Conservation (phyloP, 2,888 invertebrate species). For the Troides aeacus region DNA sequence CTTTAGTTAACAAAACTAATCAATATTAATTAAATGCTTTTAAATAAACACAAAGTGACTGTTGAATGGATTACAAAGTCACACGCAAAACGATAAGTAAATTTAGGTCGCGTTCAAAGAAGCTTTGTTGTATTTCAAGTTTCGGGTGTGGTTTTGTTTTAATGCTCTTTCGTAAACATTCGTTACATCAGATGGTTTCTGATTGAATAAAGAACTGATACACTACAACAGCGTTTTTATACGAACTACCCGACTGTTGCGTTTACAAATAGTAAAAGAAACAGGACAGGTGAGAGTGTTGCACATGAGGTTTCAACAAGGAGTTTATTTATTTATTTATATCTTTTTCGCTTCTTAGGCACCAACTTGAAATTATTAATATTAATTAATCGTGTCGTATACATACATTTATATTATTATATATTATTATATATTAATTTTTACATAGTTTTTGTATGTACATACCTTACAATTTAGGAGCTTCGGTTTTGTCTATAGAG, state of each 20-base stretch:
- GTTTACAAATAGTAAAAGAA: background rate
- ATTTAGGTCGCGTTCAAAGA: slow-evolving; percentile 30
- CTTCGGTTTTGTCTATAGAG: no score
- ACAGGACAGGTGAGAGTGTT: background rate
- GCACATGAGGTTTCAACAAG: no score
- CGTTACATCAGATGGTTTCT: background rate
- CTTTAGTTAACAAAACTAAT: no score
- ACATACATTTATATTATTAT: no score
- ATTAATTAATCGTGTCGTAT: no score
- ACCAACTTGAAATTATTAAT: no score
- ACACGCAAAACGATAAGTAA: slow-evolving; percentile 31
- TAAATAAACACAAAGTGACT: no score
- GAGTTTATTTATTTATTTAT: background rate
- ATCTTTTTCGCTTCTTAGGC: background rate
- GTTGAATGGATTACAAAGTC: background rate
- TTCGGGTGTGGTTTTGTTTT: background rate
- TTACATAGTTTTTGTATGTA: no score
- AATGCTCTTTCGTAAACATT: slow-evolving; percentile 13
- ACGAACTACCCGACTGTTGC: slow-evolving; percentile 1
- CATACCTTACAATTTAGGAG: no score
- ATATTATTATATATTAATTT: no score
- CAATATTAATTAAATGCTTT: no score
- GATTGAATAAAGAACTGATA: slow-evolving; percentile 3
- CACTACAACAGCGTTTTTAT: background rate
- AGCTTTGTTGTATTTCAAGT: slow-evolving; percentile 11